Evolutionary conservation across 2,797 vertebrate species (phyloP).

Genomic region (Chrosomus eos): DNA sequence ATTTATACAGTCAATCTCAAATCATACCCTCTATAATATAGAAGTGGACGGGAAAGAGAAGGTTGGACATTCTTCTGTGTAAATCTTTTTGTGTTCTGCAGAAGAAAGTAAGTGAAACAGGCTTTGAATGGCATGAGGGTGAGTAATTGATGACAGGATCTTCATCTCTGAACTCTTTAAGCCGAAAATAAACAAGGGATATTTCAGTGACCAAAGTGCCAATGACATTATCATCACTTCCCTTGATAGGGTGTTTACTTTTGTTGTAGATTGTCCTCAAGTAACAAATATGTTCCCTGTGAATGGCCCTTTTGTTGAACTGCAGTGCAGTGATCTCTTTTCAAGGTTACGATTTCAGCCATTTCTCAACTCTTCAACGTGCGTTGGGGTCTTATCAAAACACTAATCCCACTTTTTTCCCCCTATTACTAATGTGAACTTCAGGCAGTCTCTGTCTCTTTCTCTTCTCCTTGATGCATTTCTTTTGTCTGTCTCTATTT

Average conservation of each 20-base stretch:
- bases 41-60: neutral
- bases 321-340: slow-evolving; percentile 51
- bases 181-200: neutral
- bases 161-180: neutral
- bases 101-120: neutral
- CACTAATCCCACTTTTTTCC: slow-evolving; percentile 74
- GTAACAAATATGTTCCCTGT: slow-evolving; percentile 43
- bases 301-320: slow-evolving; percentile 19
- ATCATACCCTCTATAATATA: no score
- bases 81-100: neutral
- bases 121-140: neutral
- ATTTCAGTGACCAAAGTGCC: neutral
- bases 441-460: slow-evolving; percentile 57
- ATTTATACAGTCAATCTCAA: no score
- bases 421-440: slow-evolving; percentile 63
- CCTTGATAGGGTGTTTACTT: slow-evolving; percentile 1
- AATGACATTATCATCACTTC: neutral
- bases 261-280: slow-evolving; percentile 54
- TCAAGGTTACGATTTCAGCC: slow-evolving; percentile 59
- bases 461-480: slow-evolving; percentile 39
- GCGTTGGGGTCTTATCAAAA: slow-evolving; percentile 62
- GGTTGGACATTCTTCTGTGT: neutral
- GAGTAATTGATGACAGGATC: neutral
- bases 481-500: slow-evolving; percentile 62
- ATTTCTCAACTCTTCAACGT: slow-evolving; percentile 60